Evolutionary conservation across 2,888 invertebrate species (phyloP).

Genomic region (Hirudinaria manillensis): DNA sequence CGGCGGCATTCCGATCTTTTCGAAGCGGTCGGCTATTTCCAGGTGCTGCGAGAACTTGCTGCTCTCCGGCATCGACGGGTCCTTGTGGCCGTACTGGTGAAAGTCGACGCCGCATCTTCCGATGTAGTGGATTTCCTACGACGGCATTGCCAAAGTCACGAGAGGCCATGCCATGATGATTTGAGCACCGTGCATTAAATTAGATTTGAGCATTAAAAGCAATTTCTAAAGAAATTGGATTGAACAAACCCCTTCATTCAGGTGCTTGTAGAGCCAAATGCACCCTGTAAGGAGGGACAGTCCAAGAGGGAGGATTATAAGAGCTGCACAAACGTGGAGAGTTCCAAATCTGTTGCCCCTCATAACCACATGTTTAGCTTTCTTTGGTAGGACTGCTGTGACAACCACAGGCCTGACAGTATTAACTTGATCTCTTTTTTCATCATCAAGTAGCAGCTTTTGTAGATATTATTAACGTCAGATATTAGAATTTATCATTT

Average conservation of each 20-base stretch:
- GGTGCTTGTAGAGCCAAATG: constrained; percentile 25
- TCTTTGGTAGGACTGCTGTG: neutral
- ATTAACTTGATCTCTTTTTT: neutral
- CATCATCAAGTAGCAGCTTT: neutral
- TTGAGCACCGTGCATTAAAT: neutral
- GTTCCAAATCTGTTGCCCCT: constrained; percentile 5
- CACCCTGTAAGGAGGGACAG: constrained; percentile 21
- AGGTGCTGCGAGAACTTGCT: neutral
- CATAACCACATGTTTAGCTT: neutral
- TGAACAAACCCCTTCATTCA: constrained; percentile 12
- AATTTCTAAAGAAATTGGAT: neutral
- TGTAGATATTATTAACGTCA: neutral
- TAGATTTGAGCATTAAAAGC: neutral
- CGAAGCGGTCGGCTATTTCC: constrained; percentile 4
- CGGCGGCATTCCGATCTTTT: neutral
- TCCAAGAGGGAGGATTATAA: constrained; percentile 23
- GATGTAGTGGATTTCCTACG: constrained; percentile 13
- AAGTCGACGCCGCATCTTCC: constrained; percentile 26
- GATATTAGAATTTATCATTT: neutral
- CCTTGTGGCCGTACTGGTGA: constrained; percentile 13
- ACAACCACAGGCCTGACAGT: constrained; percentile 4
- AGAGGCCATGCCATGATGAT: neutral
- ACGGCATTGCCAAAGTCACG: neutral
- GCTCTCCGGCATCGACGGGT: neutral
- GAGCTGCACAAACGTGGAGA: constrained; percentile 19